Conservation (phyloP, 2,797 vertebrate genomes). For the Gymnopithys bicolor region DNA sequence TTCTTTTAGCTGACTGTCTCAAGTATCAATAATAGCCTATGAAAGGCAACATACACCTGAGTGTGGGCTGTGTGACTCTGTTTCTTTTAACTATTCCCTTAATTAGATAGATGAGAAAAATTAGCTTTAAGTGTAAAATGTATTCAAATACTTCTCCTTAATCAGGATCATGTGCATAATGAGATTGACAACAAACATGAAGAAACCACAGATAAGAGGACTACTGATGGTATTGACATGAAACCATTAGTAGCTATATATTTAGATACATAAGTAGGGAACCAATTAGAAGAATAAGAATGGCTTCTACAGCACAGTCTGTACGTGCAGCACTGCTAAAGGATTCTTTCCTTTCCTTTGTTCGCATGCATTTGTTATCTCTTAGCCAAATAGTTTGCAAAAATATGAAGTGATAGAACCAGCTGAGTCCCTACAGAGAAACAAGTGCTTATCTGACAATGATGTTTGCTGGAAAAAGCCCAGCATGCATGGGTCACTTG, state of each 20-base stretch:
- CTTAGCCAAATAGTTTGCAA: slow-evolving; percentile 15
- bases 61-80: neutral
- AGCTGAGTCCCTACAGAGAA: slow-evolving; percentile 1
- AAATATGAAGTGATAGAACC: slow-evolving; percentile 19
- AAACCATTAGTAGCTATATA: neutral
- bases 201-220: neutral
- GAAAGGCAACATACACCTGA: neutral
- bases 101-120: neutral
- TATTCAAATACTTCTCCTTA: neutral
- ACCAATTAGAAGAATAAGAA: neutral
- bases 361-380: neutral
- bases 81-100: neutral
- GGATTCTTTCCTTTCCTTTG: neutral
- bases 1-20: neutral
- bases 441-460: slow-evolving; percentile 36
- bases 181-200: neutral
- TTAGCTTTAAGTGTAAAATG: neutral
- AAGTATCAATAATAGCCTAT: neutral
- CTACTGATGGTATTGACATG: neutral
- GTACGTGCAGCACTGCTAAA: neutral
- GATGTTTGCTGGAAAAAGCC: neutral
- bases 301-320: neutral
- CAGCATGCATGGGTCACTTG: slow-evolving; percentile 3
- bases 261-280: neutral
- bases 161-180: neutral